A percentile compares a stretch with the other conserved stretches of the same genome.
Conservation (phyloP, 2,797 vertebrate genomes). For the Labeo calbasu region DNA sequence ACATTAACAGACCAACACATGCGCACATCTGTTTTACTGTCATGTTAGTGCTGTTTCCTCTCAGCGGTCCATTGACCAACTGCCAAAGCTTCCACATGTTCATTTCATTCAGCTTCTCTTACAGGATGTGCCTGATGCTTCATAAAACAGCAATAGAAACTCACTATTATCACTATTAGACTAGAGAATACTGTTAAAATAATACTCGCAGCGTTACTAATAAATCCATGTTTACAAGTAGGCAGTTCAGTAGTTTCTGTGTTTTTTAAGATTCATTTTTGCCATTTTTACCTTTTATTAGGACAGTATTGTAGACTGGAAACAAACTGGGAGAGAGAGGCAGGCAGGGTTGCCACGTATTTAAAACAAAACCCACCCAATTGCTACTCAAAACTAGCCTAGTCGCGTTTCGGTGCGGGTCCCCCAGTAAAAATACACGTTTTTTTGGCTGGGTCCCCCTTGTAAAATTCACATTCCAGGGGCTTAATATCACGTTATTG, state of each 20-base stretch:
- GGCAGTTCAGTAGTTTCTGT: neutral
- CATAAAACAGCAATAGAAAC: neutral
- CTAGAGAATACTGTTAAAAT: neutral
- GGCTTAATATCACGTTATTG: too few relatives aligned
- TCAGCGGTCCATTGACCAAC: neutral
- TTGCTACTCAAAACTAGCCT: too few relatives aligned
- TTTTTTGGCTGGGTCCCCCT: too few relatives aligned
- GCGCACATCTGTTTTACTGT: constrained; percentile 32
- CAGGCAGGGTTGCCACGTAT: too few relatives aligned
- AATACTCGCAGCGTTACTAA: neutral
- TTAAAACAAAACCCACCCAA: too few relatives aligned
- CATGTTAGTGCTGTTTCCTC: constrained; percentile 29
- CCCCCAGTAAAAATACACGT: too few relatives aligned
- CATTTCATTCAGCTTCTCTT: constrained; percentile 25
- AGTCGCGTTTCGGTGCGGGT: too few relatives aligned
- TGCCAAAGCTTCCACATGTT: constrained; percentile 30
- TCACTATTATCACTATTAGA: neutral
- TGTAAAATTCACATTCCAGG: too few relatives aligned
- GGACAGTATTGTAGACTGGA: too few relatives aligned
- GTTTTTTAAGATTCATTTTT: too few relatives aligned
- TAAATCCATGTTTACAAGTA: neutral
- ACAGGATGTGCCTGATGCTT: constrained; percentile 34
- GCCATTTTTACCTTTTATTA: too few relatives aligned
- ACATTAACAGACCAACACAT: neutral
- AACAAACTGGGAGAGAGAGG: too few relatives aligned